Percentiles rank a stretch among this genome's conserved stretches.
These are phyloP conservation scores for Drosophila dunni DNA, from an alignment of 1,140 invertebrate genomes.

Conservation along the genomic window DNA sequence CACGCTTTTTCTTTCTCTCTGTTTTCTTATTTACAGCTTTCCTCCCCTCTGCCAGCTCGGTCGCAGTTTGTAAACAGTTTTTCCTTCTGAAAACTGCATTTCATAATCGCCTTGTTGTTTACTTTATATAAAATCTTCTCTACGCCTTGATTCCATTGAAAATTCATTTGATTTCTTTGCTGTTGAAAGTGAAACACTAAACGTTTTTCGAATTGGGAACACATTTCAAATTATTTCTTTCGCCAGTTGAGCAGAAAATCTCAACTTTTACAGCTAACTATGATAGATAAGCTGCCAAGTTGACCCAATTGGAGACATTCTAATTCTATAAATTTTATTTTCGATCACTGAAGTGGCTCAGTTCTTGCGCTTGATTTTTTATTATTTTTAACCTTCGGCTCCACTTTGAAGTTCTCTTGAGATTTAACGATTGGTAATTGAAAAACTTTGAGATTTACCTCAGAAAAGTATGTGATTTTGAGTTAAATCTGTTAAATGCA, in stretches of 20 bases:
- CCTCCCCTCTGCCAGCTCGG: background rate
- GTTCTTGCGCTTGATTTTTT: background rate
- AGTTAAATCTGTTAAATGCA: background rate
- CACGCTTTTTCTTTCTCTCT: conserved; percentile 24
- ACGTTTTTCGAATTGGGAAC: conserved; percentile 15
- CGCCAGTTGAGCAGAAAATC: conserved; percentile 3
- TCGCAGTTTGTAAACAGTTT: conserved; percentile 2
- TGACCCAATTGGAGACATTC: conserved; percentile 28
- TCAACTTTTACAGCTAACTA: conserved; percentile 22
- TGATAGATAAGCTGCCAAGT: conserved; percentile 16
- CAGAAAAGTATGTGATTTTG: background rate
- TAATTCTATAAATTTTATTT: background rate
- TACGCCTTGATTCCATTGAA: conserved; percentile 42
- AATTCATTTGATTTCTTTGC: conserved; percentile 47
- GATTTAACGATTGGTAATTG: background rate
- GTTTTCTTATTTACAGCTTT: conserved; percentile 6
- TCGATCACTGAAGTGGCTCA: background rate
- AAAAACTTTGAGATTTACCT: background rate
- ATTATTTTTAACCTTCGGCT: background rate
- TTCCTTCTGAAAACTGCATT: conserved; percentile 40
- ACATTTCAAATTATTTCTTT: conserved; percentile 18
- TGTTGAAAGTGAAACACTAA: conserved; percentile 45
- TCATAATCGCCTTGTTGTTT: conserved; percentile 50
- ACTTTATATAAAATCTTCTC: conserved; percentile 7
- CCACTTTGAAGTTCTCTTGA: too few relatives aligned